Conservation (phyloP, 2,888 invertebrate genomes). For the Athalia circularis region DNA sequence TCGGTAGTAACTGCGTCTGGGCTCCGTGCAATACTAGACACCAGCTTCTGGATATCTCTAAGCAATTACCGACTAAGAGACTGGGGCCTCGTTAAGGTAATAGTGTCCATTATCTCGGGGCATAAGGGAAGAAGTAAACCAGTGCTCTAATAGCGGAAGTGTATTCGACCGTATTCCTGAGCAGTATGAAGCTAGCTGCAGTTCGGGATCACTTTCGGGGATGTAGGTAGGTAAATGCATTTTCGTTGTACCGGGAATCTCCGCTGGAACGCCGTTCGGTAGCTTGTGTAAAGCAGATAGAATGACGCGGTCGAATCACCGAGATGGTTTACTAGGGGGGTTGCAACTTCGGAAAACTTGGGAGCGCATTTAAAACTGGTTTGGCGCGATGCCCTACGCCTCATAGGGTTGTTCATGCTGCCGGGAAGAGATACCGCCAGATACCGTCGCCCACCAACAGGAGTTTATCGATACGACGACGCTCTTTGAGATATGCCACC, state of each 20-base stretch:
- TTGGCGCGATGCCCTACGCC: slow-evolving; percentile 73
- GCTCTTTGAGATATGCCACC: slow-evolving; percentile 69
- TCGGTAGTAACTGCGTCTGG: slow-evolving; percentile 69
- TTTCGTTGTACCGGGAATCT: not conserved
- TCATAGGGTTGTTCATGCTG: slow-evolving; percentile 65
- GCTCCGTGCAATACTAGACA: slow-evolving; percentile 60
- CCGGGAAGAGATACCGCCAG: slow-evolving; percentile 68
- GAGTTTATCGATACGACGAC: slow-evolving; percentile 72
- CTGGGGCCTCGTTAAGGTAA: slow-evolving; percentile 71
- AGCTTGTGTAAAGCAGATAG: not conserved
- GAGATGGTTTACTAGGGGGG: slow-evolving; percentile 72
- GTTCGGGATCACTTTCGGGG: slow-evolving; percentile 11
- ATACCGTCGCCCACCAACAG: slow-evolving; percentile 62
- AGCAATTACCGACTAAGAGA: slow-evolving; percentile 72
- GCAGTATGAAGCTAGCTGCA: slow-evolving; percentile 3
- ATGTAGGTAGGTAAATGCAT: not conserved
- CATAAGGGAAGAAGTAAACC: slow-evolving; percentile 70
- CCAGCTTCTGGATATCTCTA: slow-evolving; percentile 68
- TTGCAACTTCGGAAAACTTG: slow-evolving; percentile 72
- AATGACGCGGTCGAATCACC: slow-evolving; percentile 58
- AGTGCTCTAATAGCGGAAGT: slow-evolving; percentile 55
- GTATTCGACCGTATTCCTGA: slow-evolving; percentile 34
- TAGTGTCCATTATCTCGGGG: slow-evolving; percentile 71
- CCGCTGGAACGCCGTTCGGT: not conserved
- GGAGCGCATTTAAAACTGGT: slow-evolving; percentile 74